Evolutionary conservation across 2,797 vertebrate species (phyloP).

Genomic region (Orientallactaga sibirica): DNA sequence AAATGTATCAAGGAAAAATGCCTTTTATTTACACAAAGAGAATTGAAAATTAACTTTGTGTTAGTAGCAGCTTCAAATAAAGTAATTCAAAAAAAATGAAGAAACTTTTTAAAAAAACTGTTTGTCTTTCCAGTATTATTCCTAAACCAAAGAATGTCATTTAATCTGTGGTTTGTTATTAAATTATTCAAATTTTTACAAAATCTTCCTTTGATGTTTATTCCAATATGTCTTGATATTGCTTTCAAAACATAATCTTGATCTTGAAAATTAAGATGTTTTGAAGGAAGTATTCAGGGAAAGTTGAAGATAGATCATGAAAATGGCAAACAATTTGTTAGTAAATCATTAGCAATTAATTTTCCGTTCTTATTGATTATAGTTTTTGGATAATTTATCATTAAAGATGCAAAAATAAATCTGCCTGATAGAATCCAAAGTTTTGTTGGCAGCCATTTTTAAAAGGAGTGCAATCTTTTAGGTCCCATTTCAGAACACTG

Average conservation of each 20-base stretch:
- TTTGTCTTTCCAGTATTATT: neutral
- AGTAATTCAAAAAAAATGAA: neutral
- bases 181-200: neutral
- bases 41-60: neutral
- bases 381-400: neutral
- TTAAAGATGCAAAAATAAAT: neutral
- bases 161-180: neutral
- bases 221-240: neutral
- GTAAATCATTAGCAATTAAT: neutral
- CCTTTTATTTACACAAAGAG: neutral
- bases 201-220: neutral
- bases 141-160: neutral
- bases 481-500: neutral
- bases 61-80: neutral
- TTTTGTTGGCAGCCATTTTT: neutral
- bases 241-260: neutral
- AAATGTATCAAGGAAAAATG: neutral
- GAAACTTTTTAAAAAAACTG: neutral
- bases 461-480: neutral
- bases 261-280: neutral
- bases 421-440: neutral
- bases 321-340: neutral
- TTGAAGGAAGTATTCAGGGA: neutral
- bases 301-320: neutral
- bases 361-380: neutral